Evolutionary conservation across 1,140 invertebrate genomes (phyloP), one percentile per base, ranked within the genome.

Genomic region (Scaptomyza graminum): DNA sequence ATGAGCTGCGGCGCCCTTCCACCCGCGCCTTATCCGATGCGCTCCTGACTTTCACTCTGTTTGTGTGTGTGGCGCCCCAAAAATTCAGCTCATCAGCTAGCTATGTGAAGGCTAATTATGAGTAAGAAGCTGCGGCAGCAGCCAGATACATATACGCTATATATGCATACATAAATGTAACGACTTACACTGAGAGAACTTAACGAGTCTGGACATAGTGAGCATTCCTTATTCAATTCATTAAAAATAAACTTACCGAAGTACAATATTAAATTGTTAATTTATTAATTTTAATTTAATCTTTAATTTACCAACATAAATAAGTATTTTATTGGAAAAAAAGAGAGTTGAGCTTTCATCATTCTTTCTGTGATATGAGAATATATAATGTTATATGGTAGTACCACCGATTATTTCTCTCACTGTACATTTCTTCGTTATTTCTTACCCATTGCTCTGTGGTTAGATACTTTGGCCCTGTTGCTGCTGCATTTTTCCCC

Each of bases 1-100:
- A 82, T 82, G 71, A 79, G 76, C 69, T 46, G 44, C 50, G 59
- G 51, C 39, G 64, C 22, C 34, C 64, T 3, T 22, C 18, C 1
- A 60, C 15, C 54, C 46, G 54, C 44, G 37, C 16, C 25, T 34
- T 16, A n/a, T 31, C n/a, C 31, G n/a, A 44, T 18, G 4, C 50
- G 9, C 55, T 28, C 55, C 56, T n/a, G n/a, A n/a, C 52, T 25
- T 11, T 55, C 15, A 5, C 8, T 47, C 11, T 47, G 9, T 50
- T 0, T 50, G 47, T 50, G 12, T 49, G 47, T 50, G 12, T n/a
- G 28, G 52, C 43, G 22, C 28, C 39, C 39, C 28, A 49, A 60
- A 60, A 49, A 12, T 31, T 5, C 28, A 31, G 28, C 28, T 31
- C 28, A 31, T 8, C 15, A 15, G 28, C n/a, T 16, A 52, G 28